Percentiles rank a stretch among this genome's conserved stretches.
These are phyloP conservation scores for Microctenopoma steveboyesi DNA, from an alignment of 2,797 vertebrate genomes.

Conservation along the genomic window DNA sequence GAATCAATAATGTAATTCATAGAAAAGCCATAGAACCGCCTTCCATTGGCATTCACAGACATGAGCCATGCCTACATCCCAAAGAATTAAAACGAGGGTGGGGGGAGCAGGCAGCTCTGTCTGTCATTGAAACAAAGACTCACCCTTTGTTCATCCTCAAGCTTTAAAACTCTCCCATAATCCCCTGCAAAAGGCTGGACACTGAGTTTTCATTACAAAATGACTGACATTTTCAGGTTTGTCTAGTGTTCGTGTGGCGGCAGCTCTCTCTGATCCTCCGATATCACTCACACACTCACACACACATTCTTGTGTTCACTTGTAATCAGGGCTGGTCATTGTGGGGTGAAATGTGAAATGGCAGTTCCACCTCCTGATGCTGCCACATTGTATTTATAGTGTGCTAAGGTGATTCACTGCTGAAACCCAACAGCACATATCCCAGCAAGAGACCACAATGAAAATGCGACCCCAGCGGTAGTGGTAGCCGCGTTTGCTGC, in stretches of 20 bases:
- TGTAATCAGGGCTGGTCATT: slow-evolving; percentile 17
- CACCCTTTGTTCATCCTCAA: slow-evolving; percentile 70
- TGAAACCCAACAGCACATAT: not conserved
- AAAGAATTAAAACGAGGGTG: slow-evolving; percentile 70
- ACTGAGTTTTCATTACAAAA: slow-evolving; percentile 55
- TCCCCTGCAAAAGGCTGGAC: slow-evolving; percentile 39
- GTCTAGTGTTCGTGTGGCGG: not conserved
- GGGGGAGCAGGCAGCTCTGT: slow-evolving; percentile 15
- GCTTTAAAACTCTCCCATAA: slow-evolving; percentile 61
- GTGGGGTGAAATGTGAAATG: slow-evolving; percentile 46
- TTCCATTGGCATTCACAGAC: slow-evolving; percentile 75
- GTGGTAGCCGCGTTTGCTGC: too few relatives aligned
- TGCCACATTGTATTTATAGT: slow-evolving; percentile 54
- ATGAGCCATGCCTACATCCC: slow-evolving; percentile 68
- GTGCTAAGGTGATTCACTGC: not conserved
- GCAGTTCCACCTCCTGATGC: slow-evolving; percentile 50
- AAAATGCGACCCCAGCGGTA: not conserved
- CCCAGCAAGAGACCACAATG: not conserved
- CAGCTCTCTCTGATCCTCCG: not conserved
- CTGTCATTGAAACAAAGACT: slow-evolving; percentile 76
- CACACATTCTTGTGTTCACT: not conserved
- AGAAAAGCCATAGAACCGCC: slow-evolving; percentile 80
- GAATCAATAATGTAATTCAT: slow-evolving; percentile 92
- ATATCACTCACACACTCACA: not conserved
- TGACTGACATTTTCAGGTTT: slow-evolving; percentile 50